Base-by-base conservation (phyloP, 2,888 invertebrate genomes). In the Carcina quercana region DNA sequence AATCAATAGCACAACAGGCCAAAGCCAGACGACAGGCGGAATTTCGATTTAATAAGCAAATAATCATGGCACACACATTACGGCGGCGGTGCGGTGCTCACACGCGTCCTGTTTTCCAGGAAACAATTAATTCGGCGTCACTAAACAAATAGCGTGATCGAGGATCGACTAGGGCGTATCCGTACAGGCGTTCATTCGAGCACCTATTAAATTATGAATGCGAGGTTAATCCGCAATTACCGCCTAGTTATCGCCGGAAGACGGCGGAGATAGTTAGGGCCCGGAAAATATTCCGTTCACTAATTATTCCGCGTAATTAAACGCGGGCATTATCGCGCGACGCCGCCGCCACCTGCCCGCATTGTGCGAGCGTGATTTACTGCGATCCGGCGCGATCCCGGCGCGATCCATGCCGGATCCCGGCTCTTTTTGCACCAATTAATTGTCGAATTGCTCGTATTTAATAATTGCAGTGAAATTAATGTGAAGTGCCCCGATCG, bases 241-340 rank as follows among this genome's bases (percentile, higher is more conserved):
- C 80, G 80, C 74, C 80, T 80, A 80, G 80, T 80, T 79, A 80
- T 80, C 76, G 78, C 78, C 80, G 82, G 80, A 80, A 82, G 80
- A 79, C 73, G 76, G 67, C 62, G 73, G 76, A 79, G 80, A 82
- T 83, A 82, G 82, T 80, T 82, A 80, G 82, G 74, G 75, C 78
- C 75, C 79, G 80, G 82, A 82, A 83, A 79, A 80, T 80, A 80
- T 83, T 82, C 82, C 82, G 79, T 78, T 79, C 80, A 76, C 79
- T 84, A 84, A 84, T 84, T 85, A 85, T 85, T 84, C 85, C 83
- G 72, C 76, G 84, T 82, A 84, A 84, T 84, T 84, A 83, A 83
- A 80, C 83, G 74, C 73, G 68, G 56, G 76, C 70, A 82, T 82
- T 80, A 82, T 79, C 79, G 75, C 62, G 70, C 73, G 71, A 63